Percentiles rank a stretch among this genome's conserved stretches.
Evolutionary conservation across 1,140 invertebrate genomes (phyloP).

Genomic region (Mya arenaria): DNA sequence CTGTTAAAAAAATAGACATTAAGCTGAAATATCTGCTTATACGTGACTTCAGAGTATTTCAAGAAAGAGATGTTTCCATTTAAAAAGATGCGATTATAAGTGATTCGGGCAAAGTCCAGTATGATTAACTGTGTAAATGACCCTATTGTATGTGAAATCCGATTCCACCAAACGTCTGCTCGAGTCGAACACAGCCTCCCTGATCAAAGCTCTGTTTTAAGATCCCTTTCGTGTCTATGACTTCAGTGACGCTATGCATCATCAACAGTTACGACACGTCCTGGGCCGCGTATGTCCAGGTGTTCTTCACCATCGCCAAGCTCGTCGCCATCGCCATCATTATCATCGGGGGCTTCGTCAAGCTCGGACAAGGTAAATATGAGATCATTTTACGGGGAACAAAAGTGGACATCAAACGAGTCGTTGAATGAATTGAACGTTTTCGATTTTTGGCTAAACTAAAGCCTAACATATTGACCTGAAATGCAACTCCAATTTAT

Average conservation of each 20-base stretch:
- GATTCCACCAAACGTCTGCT: too few species aligned
- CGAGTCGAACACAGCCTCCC: too few species aligned
- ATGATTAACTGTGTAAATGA: background rate
- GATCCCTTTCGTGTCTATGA: background rate
- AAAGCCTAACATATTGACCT: background rate
- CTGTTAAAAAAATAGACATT: background rate
- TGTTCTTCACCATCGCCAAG: conserved; percentile 95
- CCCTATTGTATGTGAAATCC: too few species aligned
- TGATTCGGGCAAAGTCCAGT: background rate
- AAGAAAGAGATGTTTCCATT: too few species aligned
- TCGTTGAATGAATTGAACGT: too few species aligned
- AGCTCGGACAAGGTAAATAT: conserved; percentile 85
- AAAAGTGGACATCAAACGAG: background rate
- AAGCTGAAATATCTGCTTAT: background rate
- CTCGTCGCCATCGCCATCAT: conserved; percentile 91
- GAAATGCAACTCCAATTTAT: too few species aligned
- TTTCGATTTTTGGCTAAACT: too few species aligned
- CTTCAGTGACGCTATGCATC: conserved; percentile 86
- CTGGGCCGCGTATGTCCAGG: conserved; percentile 92
- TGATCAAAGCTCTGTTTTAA: too few species aligned
- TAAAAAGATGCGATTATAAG: too few species aligned
- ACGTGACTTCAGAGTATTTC: too few species aligned
- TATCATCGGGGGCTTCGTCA: conserved; percentile 89
- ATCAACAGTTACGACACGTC: conserved; percentile 88
- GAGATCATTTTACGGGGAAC: background rate